These are phyloP conservation scores for Tapirus indicus DNA, from an alignment of 2,797 vertebrate species.

Conservation along the genomic window DNA sequence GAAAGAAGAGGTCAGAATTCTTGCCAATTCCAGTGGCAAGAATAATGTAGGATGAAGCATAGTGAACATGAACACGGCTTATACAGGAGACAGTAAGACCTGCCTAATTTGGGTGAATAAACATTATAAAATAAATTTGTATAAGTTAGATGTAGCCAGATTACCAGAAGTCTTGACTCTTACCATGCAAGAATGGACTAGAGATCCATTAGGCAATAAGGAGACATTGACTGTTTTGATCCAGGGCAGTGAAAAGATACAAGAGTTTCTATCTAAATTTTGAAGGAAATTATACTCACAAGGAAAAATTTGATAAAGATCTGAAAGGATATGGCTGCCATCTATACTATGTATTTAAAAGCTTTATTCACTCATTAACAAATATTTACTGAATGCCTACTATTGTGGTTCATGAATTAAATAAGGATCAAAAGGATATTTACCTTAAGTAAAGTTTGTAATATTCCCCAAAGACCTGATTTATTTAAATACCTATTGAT, in stretches of 20 bases:
- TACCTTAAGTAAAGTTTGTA: not conserved
- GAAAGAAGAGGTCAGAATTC: not conserved
- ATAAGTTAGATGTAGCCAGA: not conserved
- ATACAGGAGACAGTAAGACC: not conserved
- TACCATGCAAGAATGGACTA: not conserved
- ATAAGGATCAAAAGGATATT: not conserved
- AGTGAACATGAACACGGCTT: not conserved
- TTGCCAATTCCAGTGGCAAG: not conserved
- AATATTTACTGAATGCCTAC: not conserved
- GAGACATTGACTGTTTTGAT: not conserved
- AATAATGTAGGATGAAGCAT: not conserved
- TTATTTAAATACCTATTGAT: not conserved
- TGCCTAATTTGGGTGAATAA: not conserved
- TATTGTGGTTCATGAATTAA: not conserved
- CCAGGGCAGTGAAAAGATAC: not conserved
- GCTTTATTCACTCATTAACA: not conserved
- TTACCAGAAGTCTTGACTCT: not conserved
- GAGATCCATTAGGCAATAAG: not conserved
- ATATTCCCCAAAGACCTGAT: not conserved
- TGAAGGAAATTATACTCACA: not conserved
- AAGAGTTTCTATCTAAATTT: not conserved
- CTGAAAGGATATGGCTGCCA: not conserved
- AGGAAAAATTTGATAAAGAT: not conserved
- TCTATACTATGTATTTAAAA: constrained; percentile 2
- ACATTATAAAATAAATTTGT: not conserved